Base-by-base conservation (phyloP, 2,797 vertebrate species). In the Clarias fuscus region DNA sequence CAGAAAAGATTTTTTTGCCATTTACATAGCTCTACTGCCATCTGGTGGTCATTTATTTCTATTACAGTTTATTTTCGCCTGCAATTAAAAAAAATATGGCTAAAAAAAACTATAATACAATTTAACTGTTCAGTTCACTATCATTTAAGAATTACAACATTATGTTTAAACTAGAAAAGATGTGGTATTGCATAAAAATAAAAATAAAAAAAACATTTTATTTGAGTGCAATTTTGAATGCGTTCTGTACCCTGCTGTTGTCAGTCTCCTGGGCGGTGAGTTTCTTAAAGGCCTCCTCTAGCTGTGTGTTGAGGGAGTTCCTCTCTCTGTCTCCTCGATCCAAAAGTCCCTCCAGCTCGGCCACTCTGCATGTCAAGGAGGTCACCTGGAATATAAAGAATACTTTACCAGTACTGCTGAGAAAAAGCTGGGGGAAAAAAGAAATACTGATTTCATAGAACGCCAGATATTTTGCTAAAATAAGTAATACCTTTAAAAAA, bases 251-350 rank as follows among this genome's bases (percentile, higher is more conserved):
- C 96, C 96, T 96, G 87, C 93, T 95, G 88, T 93, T 92, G 27
- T 98, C 96, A 84, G 91, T 92, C 90, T 98, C 97, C 88, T 91
- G 95, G 90, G 87, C 93, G 30, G 92, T 87, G 73, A 97, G 93
- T 88, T 95, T 95, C 75, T 87, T 90, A 71, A 96, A 95, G 65
- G 94, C 88, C 86, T 97, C 96, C 73, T 97, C 96, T 67, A 98
- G 94, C 88, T 98, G 96, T 83, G 83, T 95, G 89, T 91, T 88
- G 88, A 97, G 91, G 13, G 96, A 96, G 85, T 86, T 93, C 90
- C 94, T 97, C 81, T 99, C 97, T 89, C 96, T 94, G 71, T 93
- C 92, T 75, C 93, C 88, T 91, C 95, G 95, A 89, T 96, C 96
- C n/a, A 96, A 37, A 85, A 96, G 93, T 71, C 94, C 93, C 86